phyloP scores from a whole-genome alignment of 2,888 invertebrate species.

The Hartigia nigra region DNA sequence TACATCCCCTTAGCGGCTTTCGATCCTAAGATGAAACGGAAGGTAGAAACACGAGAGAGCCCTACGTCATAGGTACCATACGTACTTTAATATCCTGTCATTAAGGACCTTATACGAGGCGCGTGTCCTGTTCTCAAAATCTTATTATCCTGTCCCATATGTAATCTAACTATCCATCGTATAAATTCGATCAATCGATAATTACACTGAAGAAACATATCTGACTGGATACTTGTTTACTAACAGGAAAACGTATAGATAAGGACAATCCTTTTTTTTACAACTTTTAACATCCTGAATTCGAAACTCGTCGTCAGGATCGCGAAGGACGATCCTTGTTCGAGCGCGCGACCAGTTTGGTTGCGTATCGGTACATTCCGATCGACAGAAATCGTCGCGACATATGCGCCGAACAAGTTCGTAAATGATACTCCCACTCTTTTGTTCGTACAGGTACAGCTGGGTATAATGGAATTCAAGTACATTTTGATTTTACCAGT shows the following conservation, averaged over 20 bases:
- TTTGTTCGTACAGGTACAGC: background rate
- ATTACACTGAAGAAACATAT: background rate
- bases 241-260: background rate
- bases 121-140: background rate
- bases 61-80: conserved; percentile 43
- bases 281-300: background rate
- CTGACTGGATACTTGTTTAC: background rate
- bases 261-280: background rate
- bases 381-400: conserved; percentile 12
- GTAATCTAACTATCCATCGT: background rate
- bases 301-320: conserved; percentile 3
- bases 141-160: background rate
- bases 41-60: conserved; percentile 27
- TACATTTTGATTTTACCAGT: background rate
- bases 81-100: conserved; percentile 50
- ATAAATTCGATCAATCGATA: background rate
- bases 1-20: conserved; percentile 9
- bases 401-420: conserved; percentile 8
- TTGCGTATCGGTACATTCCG: conserved; percentile 8
- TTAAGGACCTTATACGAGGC: conserved; percentile 23
- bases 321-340: conserved; percentile 8
- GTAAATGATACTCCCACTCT: conserved; percentile 6
- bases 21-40: conserved; percentile 5
- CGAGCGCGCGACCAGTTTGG: conserved; percentile 11
- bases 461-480: background rate